Evolutionary conservation across 2,113 vertebrate species (phyloP).

Genomic region (Anolis carolinensis): DNA sequence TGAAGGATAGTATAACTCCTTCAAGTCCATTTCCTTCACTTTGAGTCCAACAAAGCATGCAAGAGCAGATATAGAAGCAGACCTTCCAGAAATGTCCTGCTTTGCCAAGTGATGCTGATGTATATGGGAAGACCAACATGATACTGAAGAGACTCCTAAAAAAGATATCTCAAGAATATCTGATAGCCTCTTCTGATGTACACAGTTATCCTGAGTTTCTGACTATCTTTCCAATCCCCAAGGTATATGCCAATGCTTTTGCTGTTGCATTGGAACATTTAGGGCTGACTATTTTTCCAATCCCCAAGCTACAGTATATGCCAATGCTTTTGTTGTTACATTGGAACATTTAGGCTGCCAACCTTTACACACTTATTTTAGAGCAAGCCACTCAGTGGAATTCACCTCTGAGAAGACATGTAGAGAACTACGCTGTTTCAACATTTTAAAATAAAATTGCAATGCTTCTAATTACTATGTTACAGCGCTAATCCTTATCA

Average conservation of each 20-base stretch:
- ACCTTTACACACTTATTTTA: not conserved
- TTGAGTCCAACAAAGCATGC: constrained; percentile 57
- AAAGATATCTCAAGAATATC: not conserved
- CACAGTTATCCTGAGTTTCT: not conserved
- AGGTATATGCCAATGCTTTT: rapidly evolving
- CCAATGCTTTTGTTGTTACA: not conserved
- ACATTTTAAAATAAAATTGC: not conserved
- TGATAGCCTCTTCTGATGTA: constrained; percentile 22
- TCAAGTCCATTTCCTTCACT: not conserved
- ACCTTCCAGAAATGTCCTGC: not conserved
- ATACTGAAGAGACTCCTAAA: constrained; percentile 12
- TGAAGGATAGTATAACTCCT: constrained; percentile 43
- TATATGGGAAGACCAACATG: not conserved
- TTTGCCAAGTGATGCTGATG: not conserved
- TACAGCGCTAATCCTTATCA: rapidly evolving
- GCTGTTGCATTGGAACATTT: too few species aligned
- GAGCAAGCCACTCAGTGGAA: not conserved
- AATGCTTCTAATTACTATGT: not conserved
- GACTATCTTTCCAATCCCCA: not conserved
- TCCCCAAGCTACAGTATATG: not conserved
- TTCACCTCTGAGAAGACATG: constrained; percentile 6
- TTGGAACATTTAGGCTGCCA: not conserved
- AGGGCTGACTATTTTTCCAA: not conserved
- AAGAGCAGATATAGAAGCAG: constrained; percentile 43
- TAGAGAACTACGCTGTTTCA: not conserved